Conservation (phyloP, 2,113 vertebrate genomes). For the Protobothrops mucrosquamatus region DNA sequence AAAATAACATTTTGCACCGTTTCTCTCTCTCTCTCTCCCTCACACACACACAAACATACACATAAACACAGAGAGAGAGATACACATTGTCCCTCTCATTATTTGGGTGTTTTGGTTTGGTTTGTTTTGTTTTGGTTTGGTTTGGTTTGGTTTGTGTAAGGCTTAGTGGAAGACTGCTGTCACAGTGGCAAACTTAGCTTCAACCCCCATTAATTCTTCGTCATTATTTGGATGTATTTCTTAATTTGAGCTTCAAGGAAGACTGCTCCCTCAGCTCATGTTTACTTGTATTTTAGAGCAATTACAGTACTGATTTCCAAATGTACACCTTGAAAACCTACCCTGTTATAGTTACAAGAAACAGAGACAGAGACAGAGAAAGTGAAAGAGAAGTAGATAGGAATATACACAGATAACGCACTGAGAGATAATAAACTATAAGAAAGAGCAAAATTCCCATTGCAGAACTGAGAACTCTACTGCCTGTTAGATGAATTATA, state of each 20-base stretch:
- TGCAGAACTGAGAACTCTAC: not conserved
- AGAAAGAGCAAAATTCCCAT: not conserved
- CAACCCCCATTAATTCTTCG: not conserved
- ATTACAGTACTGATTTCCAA: not conserved
- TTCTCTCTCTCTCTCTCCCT: too few species aligned
- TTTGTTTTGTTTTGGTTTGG: too few species aligned
- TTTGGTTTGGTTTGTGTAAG: not conserved
- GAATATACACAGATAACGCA: not conserved
- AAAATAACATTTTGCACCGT: not conserved
- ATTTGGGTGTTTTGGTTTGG: not conserved
- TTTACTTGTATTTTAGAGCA: not conserved
- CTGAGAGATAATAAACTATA: not conserved
- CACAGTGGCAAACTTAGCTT: not conserved
- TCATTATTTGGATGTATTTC: not conserved
- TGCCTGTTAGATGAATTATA: not conserved
- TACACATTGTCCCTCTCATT: not conserved
- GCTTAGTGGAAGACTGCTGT: not conserved
- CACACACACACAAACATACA: too few species aligned
- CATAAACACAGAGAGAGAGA: too few species aligned
- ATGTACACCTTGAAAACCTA: not conserved
- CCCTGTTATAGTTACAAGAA: not conserved
- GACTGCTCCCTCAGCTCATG: not conserved
- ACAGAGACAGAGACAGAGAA: not conserved
- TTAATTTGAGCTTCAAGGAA: not conserved
- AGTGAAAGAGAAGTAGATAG: too few species aligned